These are phyloP conservation scores for Pollenia labialis DNA, from an alignment of 2,888 invertebrate genomes.

Conservation along the genomic window DNA sequence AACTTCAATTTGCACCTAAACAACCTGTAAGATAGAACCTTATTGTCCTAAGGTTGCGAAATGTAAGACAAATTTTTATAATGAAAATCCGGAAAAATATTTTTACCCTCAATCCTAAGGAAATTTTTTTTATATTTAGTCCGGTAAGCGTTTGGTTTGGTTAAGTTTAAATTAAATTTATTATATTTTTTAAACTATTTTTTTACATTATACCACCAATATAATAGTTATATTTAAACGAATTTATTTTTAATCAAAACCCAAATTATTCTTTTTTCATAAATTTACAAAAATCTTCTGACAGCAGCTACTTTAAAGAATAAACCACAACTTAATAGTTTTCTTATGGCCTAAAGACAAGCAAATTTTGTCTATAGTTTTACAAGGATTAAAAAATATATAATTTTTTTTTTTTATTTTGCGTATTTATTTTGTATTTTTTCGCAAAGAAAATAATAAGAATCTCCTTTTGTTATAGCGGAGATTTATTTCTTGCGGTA, in stretches of 20 bases:
- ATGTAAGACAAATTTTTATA: too few species aligned
- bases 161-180: too few species aligned
- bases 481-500: slow-evolving; percentile 71
- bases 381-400: slow-evolving; percentile 31
- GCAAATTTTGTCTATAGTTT: slow-evolving; percentile 52
- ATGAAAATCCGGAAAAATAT: too few species aligned
- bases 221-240: too few species aligned
- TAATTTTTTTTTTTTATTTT: slow-evolving; percentile 31
- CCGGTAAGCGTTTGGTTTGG: too few species aligned
- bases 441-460: slow-evolving; percentile 12
- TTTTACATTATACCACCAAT: too few species aligned
- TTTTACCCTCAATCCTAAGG: too few species aligned
- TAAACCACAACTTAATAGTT: slow-evolving; percentile 51
- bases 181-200: too few species aligned
- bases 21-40: too few species aligned
- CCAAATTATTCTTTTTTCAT: slow-evolving; percentile 37
- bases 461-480: slow-evolving; percentile 59
- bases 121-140: too few species aligned
- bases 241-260: not conserved
- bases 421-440: slow-evolving; percentile 29
- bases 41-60: too few species aligned
- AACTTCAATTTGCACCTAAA: too few species aligned
- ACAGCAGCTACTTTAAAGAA: slow-evolving; percentile 40
- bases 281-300: slow-evolving; percentile 43
- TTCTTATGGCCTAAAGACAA: slow-evolving; percentile 49